Percentiles rank a stretch among this genome's conserved stretches.
Conservation (phyloP, 2,113 vertebrate genomes). For the Castor canadensis region DNA sequence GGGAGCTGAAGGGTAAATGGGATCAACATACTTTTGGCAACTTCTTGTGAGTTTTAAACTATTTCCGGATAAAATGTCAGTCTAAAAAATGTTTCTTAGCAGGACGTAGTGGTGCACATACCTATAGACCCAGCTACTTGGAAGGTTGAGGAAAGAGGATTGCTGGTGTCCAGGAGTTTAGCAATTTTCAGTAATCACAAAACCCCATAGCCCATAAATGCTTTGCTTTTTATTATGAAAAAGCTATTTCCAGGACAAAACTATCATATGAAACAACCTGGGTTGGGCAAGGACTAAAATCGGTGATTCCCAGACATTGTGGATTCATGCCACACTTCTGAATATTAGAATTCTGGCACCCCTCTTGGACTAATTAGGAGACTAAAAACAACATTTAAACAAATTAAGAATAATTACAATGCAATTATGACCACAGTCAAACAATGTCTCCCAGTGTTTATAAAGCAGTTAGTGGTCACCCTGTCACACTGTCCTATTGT, state of each 20-base stretch:
- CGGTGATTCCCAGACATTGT: background rate
- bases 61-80: conserved; percentile 1
- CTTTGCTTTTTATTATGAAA: conserved; percentile 5
- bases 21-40: background rate
- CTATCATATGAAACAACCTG: background rate
- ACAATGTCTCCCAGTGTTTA: conserved; percentile 46
- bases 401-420: conserved; percentile 68
- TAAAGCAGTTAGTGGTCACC: conserved; percentile 42
- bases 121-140: background rate
- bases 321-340: conserved; percentile 40
- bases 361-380: conserved; percentile 57
- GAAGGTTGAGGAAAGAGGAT: background rate
- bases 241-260: background rate
- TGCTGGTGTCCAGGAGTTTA: background rate
- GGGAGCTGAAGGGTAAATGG: background rate
- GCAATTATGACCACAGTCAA: conserved; percentile 35
- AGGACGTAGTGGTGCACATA: background rate
- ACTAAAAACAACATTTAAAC: conserved; percentile 70
- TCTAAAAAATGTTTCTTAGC: background rate
- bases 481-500: background rate
- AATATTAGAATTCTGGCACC: conserved; percentile 62
- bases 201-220: background rate
- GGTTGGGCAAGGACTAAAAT: background rate
- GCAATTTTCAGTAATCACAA: background rate
- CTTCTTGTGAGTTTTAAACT: background rate